A percentile compares a stretch with the other conserved stretches of the same genome.
phyloP scores from a whole-genome alignment of 2,797 vertebrate genomes.

The Balearica regulorum region DNA sequence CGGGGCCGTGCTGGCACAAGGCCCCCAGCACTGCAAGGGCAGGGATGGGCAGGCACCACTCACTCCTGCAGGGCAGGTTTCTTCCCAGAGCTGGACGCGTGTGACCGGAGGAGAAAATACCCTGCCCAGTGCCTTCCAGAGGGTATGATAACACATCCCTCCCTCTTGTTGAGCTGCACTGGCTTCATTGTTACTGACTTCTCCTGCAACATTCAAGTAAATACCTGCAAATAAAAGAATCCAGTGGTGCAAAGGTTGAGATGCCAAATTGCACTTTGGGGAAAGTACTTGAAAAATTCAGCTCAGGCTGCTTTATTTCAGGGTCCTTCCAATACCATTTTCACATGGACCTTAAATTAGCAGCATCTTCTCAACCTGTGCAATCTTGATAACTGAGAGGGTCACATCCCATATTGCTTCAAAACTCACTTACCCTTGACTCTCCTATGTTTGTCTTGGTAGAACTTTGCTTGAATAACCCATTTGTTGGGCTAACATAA shows the following conservation, averaged over 20 bases:
- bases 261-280: background rate
- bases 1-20: background rate
- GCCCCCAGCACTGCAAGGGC: background rate
- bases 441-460: constrained; percentile 73
- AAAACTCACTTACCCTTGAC: constrained; percentile 60
- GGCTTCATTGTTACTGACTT: background rate
- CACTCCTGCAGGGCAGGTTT: accelerated
- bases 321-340: background rate
- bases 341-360: background rate
- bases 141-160: background rate
- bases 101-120: background rate
- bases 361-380: background rate
- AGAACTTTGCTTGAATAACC: constrained; percentile 69
- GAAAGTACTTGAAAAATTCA: background rate
- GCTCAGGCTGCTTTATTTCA: background rate
- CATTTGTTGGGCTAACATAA: constrained; percentile 73
- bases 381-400: constrained; percentile 1
- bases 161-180: background rate
- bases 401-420: constrained; percentile 30
- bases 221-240: background rate
- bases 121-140: background rate
- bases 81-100: background rate
- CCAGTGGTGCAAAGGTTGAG: background rate
- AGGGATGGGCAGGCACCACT: background rate
- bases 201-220: background rate